Conservation (phyloP, 2,113 vertebrate species). For the Oreocharis arfaki region DNA sequence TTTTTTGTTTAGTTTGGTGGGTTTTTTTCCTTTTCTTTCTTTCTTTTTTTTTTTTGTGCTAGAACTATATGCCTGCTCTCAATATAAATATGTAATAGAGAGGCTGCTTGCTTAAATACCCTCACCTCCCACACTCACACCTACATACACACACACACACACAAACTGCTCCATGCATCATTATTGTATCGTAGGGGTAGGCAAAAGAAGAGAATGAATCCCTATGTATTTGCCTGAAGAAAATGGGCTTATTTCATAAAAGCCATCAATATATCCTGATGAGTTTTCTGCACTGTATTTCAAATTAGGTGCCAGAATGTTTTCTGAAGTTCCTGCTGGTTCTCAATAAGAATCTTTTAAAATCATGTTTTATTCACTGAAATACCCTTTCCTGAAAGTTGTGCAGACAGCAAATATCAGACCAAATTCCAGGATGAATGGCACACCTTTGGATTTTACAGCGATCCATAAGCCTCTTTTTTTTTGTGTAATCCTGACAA, state of each 20-base stretch:
- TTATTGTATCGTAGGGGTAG: background rate
- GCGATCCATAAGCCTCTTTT: background rate
- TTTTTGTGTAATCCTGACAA: background rate
- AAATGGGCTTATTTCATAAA: background rate
- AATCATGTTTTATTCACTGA: background rate
- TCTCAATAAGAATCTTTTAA: background rate
- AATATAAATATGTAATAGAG: background rate
- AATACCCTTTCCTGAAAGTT: background rate
- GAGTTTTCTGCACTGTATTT: background rate
- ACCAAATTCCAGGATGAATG: background rate
- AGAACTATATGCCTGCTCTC: background rate
- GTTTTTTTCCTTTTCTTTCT: background rate
- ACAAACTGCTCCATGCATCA: background rate
- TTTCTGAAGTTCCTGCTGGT: background rate
- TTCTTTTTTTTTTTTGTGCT: background rate
- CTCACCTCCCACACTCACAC: background rate
- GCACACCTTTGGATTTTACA: background rate
- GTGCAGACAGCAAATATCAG: background rate
- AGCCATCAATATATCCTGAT: background rate
- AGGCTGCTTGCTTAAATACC: background rate
- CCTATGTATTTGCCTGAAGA: background rate
- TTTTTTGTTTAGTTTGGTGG: background rate
- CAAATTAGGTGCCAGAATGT: background rate
- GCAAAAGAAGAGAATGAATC: background rate
- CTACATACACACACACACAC: background rate